Conservation (phyloP, 2,888 invertebrate genomes). For the Eurois occulta region DNA sequence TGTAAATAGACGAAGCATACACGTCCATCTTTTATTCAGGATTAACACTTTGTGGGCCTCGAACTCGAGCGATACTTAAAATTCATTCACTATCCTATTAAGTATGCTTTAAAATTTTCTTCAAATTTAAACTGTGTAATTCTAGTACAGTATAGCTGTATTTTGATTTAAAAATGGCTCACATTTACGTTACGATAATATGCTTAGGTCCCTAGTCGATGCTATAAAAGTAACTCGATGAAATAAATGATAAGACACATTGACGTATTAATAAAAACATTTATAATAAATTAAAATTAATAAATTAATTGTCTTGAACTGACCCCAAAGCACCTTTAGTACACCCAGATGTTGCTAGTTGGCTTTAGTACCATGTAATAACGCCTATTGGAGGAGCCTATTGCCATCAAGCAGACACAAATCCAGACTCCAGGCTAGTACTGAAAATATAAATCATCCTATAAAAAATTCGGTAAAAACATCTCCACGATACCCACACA, state of each 20-base stretch:
- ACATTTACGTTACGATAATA: too few species aligned
- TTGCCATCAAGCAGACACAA: background rate
- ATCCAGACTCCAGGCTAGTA: background rate
- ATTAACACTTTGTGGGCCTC: background rate
- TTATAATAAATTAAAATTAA: background rate
- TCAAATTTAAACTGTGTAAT: background rate
- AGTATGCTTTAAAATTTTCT: background rate
- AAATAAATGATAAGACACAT: background rate
- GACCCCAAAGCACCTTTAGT: too few species aligned
- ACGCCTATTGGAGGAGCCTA: background rate
- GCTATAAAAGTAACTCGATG: background rate
- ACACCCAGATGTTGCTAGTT: background rate
- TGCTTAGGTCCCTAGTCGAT: background rate
- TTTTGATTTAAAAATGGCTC: background rate
- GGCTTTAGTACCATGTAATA: background rate
- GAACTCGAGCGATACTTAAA: background rate
- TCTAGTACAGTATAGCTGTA: background rate
- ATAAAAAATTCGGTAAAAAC: background rate
- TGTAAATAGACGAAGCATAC: background rate
- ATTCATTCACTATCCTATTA: background rate
- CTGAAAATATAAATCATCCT: background rate
- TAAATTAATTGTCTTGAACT: too few species aligned
- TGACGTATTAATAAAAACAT: background rate
- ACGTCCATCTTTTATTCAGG: background rate
- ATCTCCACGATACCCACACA: constrained; percentile 55